Evolutionary conservation across 2,797 vertebrate genomes (phyloP).

Genomic region (Neopelma chrysocephalum): DNA sequence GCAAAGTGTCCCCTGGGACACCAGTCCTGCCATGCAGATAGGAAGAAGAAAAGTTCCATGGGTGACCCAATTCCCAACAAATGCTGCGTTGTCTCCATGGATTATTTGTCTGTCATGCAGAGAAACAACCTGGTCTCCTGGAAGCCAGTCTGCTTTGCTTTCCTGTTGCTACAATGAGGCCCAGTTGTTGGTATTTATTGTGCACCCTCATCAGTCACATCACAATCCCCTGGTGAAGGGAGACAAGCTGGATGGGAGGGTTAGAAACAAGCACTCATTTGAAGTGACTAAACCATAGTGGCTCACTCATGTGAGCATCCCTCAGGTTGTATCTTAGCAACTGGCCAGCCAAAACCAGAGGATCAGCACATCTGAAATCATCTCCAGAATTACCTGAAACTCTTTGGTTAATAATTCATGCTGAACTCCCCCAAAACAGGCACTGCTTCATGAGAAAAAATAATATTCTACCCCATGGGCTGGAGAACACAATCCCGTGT

Average conservation of each 20-base stretch:
- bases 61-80: neutral
- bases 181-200: neutral
- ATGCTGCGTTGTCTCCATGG: neutral
- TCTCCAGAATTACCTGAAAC: neutral
- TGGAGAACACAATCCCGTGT: neutral
- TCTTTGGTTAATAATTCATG: neutral
- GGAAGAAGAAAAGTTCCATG: neutral
- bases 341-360: neutral
- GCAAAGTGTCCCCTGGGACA: neutral
- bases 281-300: neutral
- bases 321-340: slow-evolving; percentile 5
- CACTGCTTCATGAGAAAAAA: neutral
- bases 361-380: neutral
- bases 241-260: neutral
- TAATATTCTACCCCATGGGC: neutral
- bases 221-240: neutral
- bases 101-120: neutral
- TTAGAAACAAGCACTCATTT: neutral
- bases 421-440: neutral
- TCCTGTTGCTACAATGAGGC: neutral
- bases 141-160: neutral
- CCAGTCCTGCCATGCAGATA: neutral
- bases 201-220: neutral
- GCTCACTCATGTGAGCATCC: neutral
- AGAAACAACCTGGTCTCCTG: neutral